phyloP scores from a whole-genome alignment of 2,113 vertebrate species.

The Spea multiplicata region DNA sequence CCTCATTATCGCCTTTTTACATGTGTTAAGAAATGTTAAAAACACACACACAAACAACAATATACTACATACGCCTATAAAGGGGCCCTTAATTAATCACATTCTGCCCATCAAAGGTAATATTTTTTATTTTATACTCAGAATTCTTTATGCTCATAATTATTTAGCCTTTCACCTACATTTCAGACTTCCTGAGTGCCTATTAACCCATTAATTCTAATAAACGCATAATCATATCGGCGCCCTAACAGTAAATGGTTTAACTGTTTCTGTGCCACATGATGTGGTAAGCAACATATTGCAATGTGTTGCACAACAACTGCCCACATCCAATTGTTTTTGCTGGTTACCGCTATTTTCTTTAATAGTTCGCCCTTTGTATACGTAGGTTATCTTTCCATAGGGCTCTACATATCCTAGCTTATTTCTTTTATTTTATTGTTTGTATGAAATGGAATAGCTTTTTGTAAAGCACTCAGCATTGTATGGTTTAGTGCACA shows the following conservation, averaged over 20 bases:
- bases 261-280: neutral
- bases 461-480: slow-evolving; percentile 25
- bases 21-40: neutral
- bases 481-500: slow-evolving; percentile 36
- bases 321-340: too few relatives aligned
- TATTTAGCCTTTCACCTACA: neutral
- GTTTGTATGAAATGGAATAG: slow-evolving; percentile 5
- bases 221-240: neutral
- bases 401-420: neutral
- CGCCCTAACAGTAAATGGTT: neutral
- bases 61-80: neutral
- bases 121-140: neutral
- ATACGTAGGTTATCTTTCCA: neutral
- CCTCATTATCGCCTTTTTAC: slow-evolving; percentile 5
- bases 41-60: neutral
- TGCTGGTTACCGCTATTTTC: too few relatives aligned
- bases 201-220: neutral
- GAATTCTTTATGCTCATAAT: neutral
- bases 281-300: neutral
- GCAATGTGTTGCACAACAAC: neutral
- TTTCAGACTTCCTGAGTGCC: neutral
- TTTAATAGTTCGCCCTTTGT: neutral
- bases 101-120: neutral
- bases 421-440: neutral
- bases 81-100: too few relatives aligned